Percentiles rank a stretch among this genome's conserved stretches.
phyloP scores from a whole-genome alignment of 2,797 vertebrate species.

The Clarias laeviceps region DNA sequence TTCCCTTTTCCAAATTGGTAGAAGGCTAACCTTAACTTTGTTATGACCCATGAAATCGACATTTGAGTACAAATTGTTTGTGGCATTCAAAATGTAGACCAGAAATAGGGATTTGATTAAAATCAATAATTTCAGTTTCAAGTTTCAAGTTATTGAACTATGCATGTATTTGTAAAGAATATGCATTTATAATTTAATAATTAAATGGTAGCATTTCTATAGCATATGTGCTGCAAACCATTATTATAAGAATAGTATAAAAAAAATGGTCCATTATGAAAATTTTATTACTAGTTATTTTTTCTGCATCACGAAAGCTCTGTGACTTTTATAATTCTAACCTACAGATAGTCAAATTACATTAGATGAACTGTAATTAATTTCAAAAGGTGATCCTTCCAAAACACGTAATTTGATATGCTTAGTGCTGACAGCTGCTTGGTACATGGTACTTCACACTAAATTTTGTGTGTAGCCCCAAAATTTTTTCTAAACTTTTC shows the following conservation, averaged over 20 bases:
- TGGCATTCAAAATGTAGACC: neutral
- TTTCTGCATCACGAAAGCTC: neutral
- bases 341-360: neutral
- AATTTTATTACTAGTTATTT: neutral
- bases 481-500: no score
- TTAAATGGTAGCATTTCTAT: neutral
- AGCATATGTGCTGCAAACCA: neutral
- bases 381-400: neutral
- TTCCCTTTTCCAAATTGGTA: neutral
- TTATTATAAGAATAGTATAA: neutral
- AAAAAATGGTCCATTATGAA: neutral
- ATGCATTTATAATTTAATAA: neutral
- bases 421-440: neutral
- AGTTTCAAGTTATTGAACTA: neutral
- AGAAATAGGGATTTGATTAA: neutral
- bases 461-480: neutral
- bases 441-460: neutral
- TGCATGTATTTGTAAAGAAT: neutral
- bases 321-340: neutral
- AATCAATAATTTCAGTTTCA: no score
- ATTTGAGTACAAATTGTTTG: neutral
- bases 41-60: neutral
- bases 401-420: neutral
- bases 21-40: no score
- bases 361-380: neutral